phyloP scores from a whole-genome alignment of 2,797 vertebrate species.

The Eidolon dupreanum region DNA sequence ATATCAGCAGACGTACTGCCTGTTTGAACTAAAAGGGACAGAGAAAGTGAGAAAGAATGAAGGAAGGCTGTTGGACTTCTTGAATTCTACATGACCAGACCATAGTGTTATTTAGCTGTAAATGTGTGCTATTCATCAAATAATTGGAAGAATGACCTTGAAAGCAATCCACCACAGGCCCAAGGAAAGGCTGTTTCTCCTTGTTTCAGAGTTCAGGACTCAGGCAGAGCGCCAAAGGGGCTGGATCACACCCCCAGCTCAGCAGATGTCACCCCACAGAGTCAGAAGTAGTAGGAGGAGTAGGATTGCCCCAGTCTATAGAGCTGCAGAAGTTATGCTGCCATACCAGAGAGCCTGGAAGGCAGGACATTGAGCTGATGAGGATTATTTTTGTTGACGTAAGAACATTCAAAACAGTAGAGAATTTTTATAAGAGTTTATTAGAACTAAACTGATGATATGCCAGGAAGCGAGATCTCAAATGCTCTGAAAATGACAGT shows the following conservation, averaged over 20 bases:
- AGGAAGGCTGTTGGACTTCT: background rate
- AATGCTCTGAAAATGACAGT: background rate
- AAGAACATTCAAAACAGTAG: background rate
- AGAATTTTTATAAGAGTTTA: background rate
- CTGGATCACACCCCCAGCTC: background rate
- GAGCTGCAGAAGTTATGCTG: background rate
- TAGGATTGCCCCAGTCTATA: background rate
- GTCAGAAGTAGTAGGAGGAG: background rate
- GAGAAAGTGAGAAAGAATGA: background rate
- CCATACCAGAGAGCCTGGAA: background rate
- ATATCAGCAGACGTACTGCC: background rate
- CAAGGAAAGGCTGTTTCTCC: background rate
- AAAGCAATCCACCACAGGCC: background rate
- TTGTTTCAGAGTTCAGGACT: background rate
- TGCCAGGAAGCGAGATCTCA: background rate
- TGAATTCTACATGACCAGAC: background rate
- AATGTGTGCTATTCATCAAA: background rate
- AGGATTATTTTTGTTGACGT: background rate
- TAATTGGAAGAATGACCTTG: background rate
- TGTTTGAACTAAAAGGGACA: background rate
- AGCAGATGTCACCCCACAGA: background rate
- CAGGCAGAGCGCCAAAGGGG: background rate
- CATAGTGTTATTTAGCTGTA: background rate
- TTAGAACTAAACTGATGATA: background rate
- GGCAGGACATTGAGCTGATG: background rate